A percentile compares a stretch with the other conserved stretches of the same genome.
These are phyloP conservation scores for Thalassarche chlororhynchos DNA, from an alignment of 2,113 vertebrate species.

Conservation along the genomic window DNA sequence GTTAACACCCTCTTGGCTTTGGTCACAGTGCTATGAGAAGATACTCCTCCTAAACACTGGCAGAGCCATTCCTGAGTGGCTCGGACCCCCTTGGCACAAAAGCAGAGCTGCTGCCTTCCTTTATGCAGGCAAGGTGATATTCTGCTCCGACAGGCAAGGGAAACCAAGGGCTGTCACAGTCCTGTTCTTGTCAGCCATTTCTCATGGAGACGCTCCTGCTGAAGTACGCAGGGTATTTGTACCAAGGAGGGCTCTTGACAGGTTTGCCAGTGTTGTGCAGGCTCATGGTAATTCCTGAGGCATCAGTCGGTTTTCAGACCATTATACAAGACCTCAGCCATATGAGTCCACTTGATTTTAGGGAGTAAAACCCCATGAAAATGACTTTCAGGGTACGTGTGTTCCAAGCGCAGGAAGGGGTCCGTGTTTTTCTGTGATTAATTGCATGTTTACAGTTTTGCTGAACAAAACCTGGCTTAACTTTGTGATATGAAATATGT, in stretches of 20 bases:
- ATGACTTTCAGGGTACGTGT: background rate
- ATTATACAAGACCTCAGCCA: background rate
- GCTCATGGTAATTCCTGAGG: background rate
- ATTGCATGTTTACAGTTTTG: slow-evolving; percentile 42
- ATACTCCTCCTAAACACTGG: background rate
- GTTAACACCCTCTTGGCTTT: background rate
- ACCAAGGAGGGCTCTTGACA: background rate
- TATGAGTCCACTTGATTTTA: background rate
- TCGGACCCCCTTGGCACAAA: background rate
- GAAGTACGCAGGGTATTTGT: background rate
- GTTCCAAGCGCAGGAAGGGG: background rate
- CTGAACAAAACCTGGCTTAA: slow-evolving; percentile 44
- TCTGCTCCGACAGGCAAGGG: background rate
- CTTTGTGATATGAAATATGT: background rate
- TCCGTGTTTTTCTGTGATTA: slow-evolving; percentile 29
- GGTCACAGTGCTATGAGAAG: background rate
- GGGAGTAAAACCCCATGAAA: background rate
- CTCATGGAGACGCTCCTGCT: background rate
- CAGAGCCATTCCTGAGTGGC: background rate
- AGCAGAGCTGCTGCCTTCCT: background rate
- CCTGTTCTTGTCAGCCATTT: background rate
- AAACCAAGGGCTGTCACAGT: background rate
- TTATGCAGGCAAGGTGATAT: background rate
- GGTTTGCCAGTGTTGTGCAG: background rate
- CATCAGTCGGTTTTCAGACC: background rate